phyloP scores from a whole-genome alignment of 1,140 invertebrate species.

The Drosophila ohnishii region DNA sequence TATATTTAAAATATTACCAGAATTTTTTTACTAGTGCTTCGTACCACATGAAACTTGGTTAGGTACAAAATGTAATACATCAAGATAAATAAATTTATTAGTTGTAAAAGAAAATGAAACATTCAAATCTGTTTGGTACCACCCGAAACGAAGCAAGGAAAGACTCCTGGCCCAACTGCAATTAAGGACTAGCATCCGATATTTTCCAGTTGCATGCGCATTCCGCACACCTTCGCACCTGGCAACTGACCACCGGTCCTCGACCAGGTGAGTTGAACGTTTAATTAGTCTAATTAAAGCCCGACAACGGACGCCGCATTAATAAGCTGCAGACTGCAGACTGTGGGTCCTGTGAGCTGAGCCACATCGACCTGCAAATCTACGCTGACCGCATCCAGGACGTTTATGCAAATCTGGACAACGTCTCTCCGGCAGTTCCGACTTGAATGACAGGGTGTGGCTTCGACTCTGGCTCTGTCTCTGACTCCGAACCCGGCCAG shows the following conservation, averaged over 20 bases:
- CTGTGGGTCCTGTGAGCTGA: constrained; percentile 9
- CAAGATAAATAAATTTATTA: too few species aligned
- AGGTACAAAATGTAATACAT: too few species aligned
- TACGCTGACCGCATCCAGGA: constrained; percentile 16
- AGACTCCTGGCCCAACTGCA: neutral
- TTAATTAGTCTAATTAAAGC: constrained; percentile 73
- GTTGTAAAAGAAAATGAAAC: neutral
- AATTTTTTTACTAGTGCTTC: too few species aligned
- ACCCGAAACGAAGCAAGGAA: neutral
- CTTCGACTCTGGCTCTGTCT: neutral
- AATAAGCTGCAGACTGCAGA: constrained; percentile 57
- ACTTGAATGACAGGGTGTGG: constrained; percentile 39
- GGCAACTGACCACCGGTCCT: constrained; percentile 10
- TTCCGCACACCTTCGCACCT: constrained; percentile 18
- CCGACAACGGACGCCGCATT: constrained; percentile 56
- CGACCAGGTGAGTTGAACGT: constrained; percentile 38
- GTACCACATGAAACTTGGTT: too few species aligned
- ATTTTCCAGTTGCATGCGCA: constrained; percentile 31
- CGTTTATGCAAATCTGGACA: constrained; percentile 60
- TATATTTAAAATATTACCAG: too few species aligned
- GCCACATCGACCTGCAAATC: constrained; percentile 28
- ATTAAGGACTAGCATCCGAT: constrained; percentile 11
- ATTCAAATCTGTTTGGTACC: neutral
- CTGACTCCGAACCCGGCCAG: neutral
- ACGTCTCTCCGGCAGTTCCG: constrained; percentile 8